phyloP scores from a whole-genome alignment of 2,797 vertebrate species.

The Setipinna tenuifilis region DNA sequence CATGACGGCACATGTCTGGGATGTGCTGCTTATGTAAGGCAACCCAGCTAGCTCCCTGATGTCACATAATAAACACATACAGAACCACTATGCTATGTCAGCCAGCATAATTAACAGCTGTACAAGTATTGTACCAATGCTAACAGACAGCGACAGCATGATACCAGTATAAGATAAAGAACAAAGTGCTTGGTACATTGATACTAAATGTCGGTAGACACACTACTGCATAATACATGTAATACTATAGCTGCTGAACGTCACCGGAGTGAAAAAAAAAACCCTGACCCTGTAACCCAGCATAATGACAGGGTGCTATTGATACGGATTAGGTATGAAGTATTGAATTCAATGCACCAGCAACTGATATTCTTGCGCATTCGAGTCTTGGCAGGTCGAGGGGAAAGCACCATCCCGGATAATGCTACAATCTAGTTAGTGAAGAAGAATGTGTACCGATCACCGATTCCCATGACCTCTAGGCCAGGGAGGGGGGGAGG shows the following conservation, averaged over 20 bases:
- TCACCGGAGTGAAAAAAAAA: neutral
- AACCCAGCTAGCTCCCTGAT: neutral
- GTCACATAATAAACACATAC: constrained; percentile 12
- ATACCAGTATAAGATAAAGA: neutral
- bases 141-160: too few relatives aligned
- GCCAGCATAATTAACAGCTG: neutral
- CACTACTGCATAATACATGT: neutral
- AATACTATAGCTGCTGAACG: neutral
- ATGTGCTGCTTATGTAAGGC: neutral
- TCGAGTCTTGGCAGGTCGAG: neutral
- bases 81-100: neutral
- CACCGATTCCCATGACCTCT: neutral
- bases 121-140: too few relatives aligned
- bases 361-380: neutral
- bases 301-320: neutral
- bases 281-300: neutral
- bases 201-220: neutral
- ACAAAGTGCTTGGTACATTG: neutral
- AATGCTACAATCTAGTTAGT: neutral
- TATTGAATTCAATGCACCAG: neutral
- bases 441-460: neutral
- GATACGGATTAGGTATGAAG: neutral
- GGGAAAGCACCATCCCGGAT: neutral
- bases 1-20: constrained; percentile 7
- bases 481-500: neutral